A percentile compares a stretch with the other conserved stretches of the same genome.
phyloP scores from a whole-genome alignment of 2,113 vertebrate genomes.

The Haemorhous mexicanus region DNA sequence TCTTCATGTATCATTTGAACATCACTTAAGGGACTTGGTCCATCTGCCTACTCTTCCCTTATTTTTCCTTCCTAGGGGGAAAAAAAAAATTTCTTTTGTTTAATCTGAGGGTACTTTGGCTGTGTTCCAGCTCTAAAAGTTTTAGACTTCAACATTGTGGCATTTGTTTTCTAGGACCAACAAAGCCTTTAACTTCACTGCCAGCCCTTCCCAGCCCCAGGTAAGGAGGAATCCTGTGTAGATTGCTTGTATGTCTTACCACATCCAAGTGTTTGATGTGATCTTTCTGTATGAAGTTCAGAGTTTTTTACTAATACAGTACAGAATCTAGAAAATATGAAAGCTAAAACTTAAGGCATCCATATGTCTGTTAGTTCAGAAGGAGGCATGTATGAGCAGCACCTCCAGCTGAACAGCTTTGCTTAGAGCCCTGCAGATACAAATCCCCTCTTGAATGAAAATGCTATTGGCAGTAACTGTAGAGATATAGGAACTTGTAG shows the following conservation, averaged over 20 bases:
- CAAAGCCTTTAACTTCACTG: constrained; percentile 74
- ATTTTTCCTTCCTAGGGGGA: neutral
- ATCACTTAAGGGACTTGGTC: neutral
- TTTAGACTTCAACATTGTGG: neutral
- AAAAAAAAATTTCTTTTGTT: neutral
- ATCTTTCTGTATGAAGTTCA: neutral
- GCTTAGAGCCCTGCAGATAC: neutral
- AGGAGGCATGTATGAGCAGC: neutral
- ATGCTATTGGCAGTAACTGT: neutral
- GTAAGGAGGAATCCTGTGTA: constrained; percentile 53
- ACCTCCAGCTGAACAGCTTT: neutral
- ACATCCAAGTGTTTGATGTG: neutral
- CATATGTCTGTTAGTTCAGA: neutral
- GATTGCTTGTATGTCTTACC: neutral
- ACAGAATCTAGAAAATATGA: neutral
- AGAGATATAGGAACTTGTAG: neutral
- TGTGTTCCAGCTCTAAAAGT: neutral
- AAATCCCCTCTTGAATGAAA: neutral
- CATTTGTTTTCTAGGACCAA: constrained; percentile 70
- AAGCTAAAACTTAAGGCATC: neutral
- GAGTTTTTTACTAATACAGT: neutral
- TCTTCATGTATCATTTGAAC: neutral
- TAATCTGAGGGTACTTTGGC: neutral
- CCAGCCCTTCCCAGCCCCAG: constrained; percentile 83
- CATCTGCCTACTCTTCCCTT: neutral